Percentiles rank a stretch among this genome's conserved stretches.
Evolutionary conservation across 2,797 vertebrate species (phyloP).

Genomic region (Dipus sagitta): DNA sequence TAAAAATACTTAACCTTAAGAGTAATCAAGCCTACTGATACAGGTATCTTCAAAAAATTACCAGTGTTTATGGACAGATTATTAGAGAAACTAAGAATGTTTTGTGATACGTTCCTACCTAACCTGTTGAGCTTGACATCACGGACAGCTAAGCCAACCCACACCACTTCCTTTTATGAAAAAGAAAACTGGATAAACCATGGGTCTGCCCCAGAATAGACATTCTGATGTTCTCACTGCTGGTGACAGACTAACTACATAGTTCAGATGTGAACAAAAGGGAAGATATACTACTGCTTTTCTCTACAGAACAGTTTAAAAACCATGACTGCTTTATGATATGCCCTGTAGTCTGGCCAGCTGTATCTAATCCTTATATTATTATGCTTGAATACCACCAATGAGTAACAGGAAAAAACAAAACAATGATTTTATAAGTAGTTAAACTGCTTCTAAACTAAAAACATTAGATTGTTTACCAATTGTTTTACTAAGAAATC

Average conservation of each 20-base stretch:
- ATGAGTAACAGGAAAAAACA: slow-evolving; percentile 3
- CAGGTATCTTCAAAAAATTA: slow-evolving; percentile 33
- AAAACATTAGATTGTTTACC: background rate
- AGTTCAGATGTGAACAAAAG: slow-evolving; percentile 59
- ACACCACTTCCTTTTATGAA: slow-evolving; percentile 50
- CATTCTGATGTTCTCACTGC: slow-evolving; percentile 62
- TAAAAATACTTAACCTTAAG: slow-evolving; percentile 32
- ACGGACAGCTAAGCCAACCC: slow-evolving; percentile 59
- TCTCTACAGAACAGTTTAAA: slow-evolving; percentile 16
- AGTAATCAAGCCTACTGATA: slow-evolving; percentile 29
- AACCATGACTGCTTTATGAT: slow-evolving; percentile 44
- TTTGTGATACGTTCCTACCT: slow-evolving; percentile 42
- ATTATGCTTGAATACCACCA: slow-evolving; percentile 36
- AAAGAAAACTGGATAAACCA: slow-evolving; percentile 63
- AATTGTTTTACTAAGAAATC: background rate
- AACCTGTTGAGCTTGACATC: slow-evolving; percentile 50
- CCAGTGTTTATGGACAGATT: slow-evolving; percentile 31
- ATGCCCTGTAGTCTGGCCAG: background rate
- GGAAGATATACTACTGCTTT: slow-evolving; percentile 65
- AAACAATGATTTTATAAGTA: slow-evolving; percentile 20
- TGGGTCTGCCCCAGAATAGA: slow-evolving; percentile 44
- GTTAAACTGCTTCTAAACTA: background rate
- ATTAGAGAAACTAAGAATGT: slow-evolving; percentile 29
- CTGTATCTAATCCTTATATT: slow-evolving; percentile 12
- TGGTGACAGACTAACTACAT: slow-evolving; percentile 49